Evolutionary conservation across 2,113 vertebrate species (phyloP).

Genomic region (Cyanistes caeruleus): DNA sequence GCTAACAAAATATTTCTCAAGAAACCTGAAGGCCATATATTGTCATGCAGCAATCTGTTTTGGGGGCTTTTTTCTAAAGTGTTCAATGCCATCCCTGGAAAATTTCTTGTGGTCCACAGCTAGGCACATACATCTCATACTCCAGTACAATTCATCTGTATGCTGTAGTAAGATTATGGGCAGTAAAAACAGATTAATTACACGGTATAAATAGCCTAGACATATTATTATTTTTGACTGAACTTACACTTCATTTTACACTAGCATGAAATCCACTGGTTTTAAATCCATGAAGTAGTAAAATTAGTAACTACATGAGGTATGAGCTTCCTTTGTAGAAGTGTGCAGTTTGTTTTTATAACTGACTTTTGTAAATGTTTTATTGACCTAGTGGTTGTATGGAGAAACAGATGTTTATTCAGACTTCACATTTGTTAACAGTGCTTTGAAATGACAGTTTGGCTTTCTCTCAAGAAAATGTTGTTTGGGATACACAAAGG

Average conservation of each 20-base stretch:
- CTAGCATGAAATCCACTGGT: background rate
- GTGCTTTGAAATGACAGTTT: constrained; percentile 15
- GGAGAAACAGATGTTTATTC: background rate
- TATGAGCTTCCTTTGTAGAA: constrained; percentile 8
- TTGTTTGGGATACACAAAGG: background rate
- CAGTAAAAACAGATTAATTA: background rate
- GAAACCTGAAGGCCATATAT: fast-evolving
- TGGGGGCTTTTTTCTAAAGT: fast-evolving
- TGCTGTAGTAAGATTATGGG: background rate
- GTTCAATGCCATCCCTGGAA: background rate
- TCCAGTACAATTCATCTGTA: background rate
- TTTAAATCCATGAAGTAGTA: background rate
- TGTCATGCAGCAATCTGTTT: background rate
- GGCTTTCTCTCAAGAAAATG: background rate
- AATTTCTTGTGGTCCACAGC: background rate
- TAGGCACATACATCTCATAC: background rate
- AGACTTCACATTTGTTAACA: constrained; percentile 25
- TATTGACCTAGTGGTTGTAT: background rate
- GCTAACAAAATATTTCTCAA: background rate
- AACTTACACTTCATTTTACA: background rate
- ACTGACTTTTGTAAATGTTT: constrained; percentile 3
- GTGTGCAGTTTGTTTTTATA: background rate
- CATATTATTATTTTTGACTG: background rate
- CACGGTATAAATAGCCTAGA: background rate
- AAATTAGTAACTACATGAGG: background rate